Conservation (phyloP, 2,888 invertebrate genomes). For the Criorhina ranunculi region DNA sequence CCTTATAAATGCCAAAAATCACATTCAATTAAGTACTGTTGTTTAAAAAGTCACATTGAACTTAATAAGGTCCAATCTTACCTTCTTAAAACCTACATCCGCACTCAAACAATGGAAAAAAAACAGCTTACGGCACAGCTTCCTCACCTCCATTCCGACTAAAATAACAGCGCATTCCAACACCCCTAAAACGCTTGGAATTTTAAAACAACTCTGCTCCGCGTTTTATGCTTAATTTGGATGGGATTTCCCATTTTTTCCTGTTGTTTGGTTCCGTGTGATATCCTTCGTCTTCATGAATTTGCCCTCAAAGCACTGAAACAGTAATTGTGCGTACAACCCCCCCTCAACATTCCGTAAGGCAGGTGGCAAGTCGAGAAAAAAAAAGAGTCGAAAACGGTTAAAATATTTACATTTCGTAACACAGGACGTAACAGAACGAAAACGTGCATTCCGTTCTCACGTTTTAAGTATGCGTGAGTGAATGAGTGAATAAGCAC, state of each 20-base stretch:
- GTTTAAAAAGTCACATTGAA: slow-evolving; percentile 65
- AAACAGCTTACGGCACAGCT: slow-evolving; percentile 28
- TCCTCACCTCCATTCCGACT: slow-evolving; percentile 8
- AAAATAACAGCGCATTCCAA: slow-evolving; percentile 68
- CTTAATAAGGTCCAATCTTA: slow-evolving; percentile 67
- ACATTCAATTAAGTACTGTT: slow-evolving; percentile 66
- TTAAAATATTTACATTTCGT: slow-evolving; percentile 72
- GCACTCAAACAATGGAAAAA: slow-evolving; percentile 14
- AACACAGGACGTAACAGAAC: slow-evolving; percentile 29
- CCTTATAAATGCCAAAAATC: slow-evolving; percentile 46
- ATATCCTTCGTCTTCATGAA: slow-evolving; percentile 44
- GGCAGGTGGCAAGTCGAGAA: slow-evolving; percentile 49
- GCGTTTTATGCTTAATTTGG: slow-evolving; percentile 67
- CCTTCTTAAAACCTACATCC: slow-evolving; percentile 47
- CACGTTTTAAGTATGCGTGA: slow-evolving; percentile 59
- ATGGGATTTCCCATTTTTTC: slow-evolving; percentile 55
- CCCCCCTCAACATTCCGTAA: not conserved
- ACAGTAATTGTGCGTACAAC: slow-evolving; percentile 73
- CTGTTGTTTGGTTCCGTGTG: not conserved
- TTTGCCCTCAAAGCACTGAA: slow-evolving; percentile 68
- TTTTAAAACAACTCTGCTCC: slow-evolving; percentile 63
- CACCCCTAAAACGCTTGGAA: slow-evolving; percentile 64
- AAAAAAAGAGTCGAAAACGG: slow-evolving; percentile 49
- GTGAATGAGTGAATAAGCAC: slow-evolving; percentile 55
- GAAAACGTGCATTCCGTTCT: slow-evolving; percentile 19